Evolutionary conservation across 2,888 invertebrate species (phyloP).

Genomic region (Brachylomia viminalis): DNA sequence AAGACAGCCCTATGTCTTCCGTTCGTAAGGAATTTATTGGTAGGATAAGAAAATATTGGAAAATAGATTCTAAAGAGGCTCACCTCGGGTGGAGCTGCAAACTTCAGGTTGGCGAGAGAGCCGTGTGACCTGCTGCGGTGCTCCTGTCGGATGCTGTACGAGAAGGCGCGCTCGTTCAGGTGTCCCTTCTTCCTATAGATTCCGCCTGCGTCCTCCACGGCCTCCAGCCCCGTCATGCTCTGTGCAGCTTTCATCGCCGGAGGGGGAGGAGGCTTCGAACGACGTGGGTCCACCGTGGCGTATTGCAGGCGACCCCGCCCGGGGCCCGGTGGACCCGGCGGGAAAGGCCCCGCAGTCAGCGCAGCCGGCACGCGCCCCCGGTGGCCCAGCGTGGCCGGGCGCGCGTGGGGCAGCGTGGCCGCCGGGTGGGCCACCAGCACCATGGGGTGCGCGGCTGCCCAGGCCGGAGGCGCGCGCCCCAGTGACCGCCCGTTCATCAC

Average conservation of each 20-base stretch:
- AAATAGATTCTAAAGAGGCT: conserved; percentile 63
- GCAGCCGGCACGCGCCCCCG: conserved; percentile 91
- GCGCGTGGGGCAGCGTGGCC: conserved; percentile 85
- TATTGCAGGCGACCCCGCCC: conserved; percentile 89
- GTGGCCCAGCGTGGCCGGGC: conserved; percentile 89
- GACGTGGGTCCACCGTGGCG: conserved; percentile 92
- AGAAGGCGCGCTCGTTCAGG: conserved; percentile 97
- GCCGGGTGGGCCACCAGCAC: conserved; percentile 88
- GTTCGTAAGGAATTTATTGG: not conserved
- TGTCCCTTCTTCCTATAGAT: conserved; percentile 98
- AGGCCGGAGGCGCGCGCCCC: conserved; percentile 86
- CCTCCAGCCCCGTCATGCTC: conserved; percentile 92
- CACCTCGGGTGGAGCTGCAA: conserved; percentile 93
- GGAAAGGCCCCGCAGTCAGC: conserved; percentile 85
- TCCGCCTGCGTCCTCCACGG: conserved; percentile 91
- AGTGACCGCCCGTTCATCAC: conserved; percentile 85
- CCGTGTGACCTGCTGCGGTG: conserved; percentile 98
- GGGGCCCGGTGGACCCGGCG: conserved; percentile 80
- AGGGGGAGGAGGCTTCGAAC: conserved; percentile 92
- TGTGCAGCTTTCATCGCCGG: conserved; percentile 93
- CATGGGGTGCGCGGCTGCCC: conserved; percentile 87
- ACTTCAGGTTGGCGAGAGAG: conserved; percentile 97
- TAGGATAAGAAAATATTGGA: conserved; percentile 13
- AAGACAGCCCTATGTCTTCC: not conserved
- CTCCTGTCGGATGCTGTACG: conserved; percentile 98